These are phyloP conservation scores for Onychorhynchus coronatus DNA, from an alignment of 2,113 vertebrate species.

Conservation along the genomic window DNA sequence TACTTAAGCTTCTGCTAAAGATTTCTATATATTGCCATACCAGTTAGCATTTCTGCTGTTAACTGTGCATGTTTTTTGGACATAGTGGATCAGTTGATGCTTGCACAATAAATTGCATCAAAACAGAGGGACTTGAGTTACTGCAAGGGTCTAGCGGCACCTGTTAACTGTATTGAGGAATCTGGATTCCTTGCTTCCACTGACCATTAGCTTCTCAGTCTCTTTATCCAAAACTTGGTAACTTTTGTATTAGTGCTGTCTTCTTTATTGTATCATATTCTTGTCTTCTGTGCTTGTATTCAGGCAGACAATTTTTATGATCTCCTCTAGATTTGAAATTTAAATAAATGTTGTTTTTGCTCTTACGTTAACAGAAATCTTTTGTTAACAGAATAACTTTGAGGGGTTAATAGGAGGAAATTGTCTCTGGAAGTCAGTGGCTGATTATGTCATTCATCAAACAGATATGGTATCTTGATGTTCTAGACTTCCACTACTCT, in stretches of 20 bases:
- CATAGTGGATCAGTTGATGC: not conserved
- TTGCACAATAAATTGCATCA: not conserved
- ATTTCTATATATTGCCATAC: rapidly evolving
- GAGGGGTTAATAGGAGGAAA: not conserved
- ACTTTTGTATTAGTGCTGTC: not conserved
- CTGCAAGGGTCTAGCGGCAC: not conserved
- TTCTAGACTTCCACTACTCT: not conserved
- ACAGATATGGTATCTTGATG: not conserved
- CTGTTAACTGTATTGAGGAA: not conserved
- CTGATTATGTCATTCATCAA: not conserved
- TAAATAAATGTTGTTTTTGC: not conserved
- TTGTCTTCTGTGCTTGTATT: not conserved
- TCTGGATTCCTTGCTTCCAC: not conserved
- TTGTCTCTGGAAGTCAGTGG: not conserved
- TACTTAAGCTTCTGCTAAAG: not conserved
- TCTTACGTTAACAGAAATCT: not conserved
- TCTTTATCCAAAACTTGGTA: not conserved
- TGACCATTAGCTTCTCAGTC: not conserved
- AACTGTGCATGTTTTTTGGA: not conserved
- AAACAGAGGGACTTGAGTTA: not conserved
- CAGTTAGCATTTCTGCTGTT: not conserved
- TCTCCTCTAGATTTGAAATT: not conserved
- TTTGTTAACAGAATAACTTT: not conserved
- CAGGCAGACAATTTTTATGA: not conserved
- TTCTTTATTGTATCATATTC: not conserved